Percentiles rank a stretch among this genome's conserved stretches.
Conservation (phyloP, 2,888 invertebrate genomes). For the Saturnia pavonia region DNA sequence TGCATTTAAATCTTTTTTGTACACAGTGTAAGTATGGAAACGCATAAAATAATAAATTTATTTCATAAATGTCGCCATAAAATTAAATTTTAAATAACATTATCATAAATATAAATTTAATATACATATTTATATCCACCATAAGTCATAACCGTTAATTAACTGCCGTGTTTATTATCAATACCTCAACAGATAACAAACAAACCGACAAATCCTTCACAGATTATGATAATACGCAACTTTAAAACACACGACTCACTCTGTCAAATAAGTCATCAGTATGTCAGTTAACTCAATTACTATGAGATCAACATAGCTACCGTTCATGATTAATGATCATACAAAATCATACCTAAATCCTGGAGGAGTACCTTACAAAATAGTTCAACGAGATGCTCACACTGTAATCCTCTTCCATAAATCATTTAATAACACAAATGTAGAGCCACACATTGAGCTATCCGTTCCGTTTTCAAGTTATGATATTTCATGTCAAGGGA, state of each 20-base stretch:
- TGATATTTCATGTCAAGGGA: constrained; percentile 36
- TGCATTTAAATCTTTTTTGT: not conserved
- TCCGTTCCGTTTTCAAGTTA: constrained; percentile 73
- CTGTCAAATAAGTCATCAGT: constrained; percentile 81
- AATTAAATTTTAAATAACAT: no score
- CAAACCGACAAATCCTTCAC: constrained; percentile 53
- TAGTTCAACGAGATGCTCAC: constrained; percentile 47
- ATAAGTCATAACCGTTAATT: constrained; percentile 29
- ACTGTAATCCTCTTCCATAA: constrained; percentile 77
- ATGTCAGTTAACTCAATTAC: constrained; percentile 81
- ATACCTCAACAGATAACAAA: constrained; percentile 40
- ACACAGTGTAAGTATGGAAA: not conserved
- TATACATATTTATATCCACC: constrained; percentile 4
- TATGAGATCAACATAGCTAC: constrained; percentile 79
- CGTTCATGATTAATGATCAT: constrained; percentile 71
- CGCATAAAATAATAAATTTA: no score
- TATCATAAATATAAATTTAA: no score
- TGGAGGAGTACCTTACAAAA: constrained; percentile 54
- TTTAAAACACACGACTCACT: constrained; percentile 70
- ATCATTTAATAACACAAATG: constrained; percentile 82
- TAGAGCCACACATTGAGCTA: constrained; percentile 78
- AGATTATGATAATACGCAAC: constrained; percentile 59
- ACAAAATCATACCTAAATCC: constrained; percentile 51
- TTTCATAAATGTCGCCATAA: no score
- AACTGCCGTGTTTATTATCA: constrained; percentile 36